Evolutionary conservation across 2,888 invertebrate species (phyloP).

Genomic region (Phytoseiulus persimilis): DNA sequence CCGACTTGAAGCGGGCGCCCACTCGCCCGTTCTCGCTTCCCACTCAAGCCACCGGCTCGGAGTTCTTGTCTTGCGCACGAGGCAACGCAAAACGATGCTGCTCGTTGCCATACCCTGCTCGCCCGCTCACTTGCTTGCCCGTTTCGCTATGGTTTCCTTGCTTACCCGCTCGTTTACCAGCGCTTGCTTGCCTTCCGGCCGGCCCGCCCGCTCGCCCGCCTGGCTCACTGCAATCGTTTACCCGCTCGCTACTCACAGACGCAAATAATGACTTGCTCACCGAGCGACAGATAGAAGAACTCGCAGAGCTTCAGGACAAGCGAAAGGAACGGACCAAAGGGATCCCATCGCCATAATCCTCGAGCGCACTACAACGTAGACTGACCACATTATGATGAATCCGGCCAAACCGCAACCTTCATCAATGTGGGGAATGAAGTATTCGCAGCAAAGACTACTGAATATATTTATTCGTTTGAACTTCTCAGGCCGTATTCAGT

Average conservation of each 20-base stretch:
- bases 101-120: neutral
- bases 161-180: neutral
- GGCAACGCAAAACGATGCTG: neutral
- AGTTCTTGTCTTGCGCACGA: neutral
- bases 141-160: neutral
- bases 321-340: neutral
- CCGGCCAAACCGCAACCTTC: neutral
- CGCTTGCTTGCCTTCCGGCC: no score
- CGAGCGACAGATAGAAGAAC: neutral
- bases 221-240: neutral
- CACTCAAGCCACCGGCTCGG: neutral
- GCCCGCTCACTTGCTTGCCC: neutral
- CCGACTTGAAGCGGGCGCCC: constrained; percentile 9
- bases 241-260: neutral
- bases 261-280: neutral
- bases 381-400: neutral
- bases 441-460: no score
- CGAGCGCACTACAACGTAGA: neutral
- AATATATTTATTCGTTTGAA: no score
- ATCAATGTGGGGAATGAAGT: no score
- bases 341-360: neutral
- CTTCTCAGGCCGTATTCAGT: no score
- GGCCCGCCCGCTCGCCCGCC: no score
- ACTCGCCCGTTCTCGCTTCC: neutral
- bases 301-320: neutral